These are phyloP conservation scores for Amphipyra tragopoginis DNA, from an alignment of 2,888 invertebrate genomes.

Conservation along the genomic window DNA sequence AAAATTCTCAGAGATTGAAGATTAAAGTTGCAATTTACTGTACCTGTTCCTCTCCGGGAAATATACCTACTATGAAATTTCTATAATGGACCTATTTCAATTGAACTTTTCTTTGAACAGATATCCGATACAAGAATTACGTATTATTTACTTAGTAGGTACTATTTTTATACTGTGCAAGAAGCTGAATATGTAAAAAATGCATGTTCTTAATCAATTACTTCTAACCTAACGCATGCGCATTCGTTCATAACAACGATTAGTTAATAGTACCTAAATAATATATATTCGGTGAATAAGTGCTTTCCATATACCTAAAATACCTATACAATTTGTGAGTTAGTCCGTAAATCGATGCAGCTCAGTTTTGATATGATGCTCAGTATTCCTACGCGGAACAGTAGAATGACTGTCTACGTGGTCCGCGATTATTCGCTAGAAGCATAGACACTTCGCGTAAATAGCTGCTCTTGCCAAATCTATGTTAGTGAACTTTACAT, in stretches of 20 bases:
- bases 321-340: neutral
- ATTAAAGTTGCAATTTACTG: neutral
- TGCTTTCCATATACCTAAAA: no score
- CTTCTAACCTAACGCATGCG: neutral
- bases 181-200: neutral
- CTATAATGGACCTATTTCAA: neutral
- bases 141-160: no score
- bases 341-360: constrained; percentile 12
- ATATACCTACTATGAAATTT: neutral
- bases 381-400: constrained; percentile 43
- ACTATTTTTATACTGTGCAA: no score
- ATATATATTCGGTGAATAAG: neutral
- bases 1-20: constrained; percentile 3
- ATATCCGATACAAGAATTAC: neutral
- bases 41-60: neutral
- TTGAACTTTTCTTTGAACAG: neutral
- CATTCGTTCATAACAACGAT: neutral
- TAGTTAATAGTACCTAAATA: neutral
- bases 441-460: constrained; percentile 80
- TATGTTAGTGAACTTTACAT: constrained; percentile 89
- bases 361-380: constrained; percentile 28
- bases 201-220: no score
- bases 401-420: constrained; percentile 59
- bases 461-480: constrained; percentile 86
- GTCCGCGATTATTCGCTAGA: constrained; percentile 67